Base-by-base conservation (phyloP, 1,140 invertebrate genomes). In the Drosophila bocki region DNA sequence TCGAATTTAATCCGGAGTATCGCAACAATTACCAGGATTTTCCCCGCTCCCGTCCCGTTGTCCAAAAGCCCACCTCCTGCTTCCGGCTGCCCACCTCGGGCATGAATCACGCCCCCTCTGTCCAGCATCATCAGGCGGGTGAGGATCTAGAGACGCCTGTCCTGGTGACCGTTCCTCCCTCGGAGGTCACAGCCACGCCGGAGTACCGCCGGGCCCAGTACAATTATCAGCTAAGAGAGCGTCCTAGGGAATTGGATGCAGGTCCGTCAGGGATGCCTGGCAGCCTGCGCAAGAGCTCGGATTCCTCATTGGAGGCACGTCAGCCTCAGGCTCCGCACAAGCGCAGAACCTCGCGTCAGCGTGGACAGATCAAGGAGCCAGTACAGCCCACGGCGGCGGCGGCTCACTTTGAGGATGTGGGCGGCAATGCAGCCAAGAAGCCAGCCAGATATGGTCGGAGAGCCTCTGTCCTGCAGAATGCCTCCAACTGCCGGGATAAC, bases 1-100 rank as follows among this genome's bases (percentile, higher is more conserved):
- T 93, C 53, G 92, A 93, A 78, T 93, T 93, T 65, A 92, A 92
- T 80, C 92, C 92, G 3, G 92, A 93, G 72, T 93, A 93, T 69
- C 75, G 91, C 32, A 92, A 87, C 53, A 92, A 91, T 19, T 93
- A 91, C 54, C 53, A 80, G 41, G 88, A 93, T 26, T 92, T 92
- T 77, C 92, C 92, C 50, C 85, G 92, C 42, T 80, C 88, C 15
- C 85, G 92, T 15, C 92, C 92, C 0, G 69, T 93, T 29, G 79
- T 87, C 19, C 79, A 75, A n/a, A 93, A 92, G 77, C 85, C 92
- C n/a, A 68, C 80, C 41, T 92, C 92, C 35, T 82, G 82, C 26
- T 92, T 93, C 32, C 91, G 91, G 9, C 53, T 93, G 45, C 88
- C 85, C 74, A 91, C 56, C 45, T 77, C 63, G 8, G 64, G 64